A percentile compares a stretch with the other conserved stretches of the same genome.
Conservation (phyloP, 2,113 vertebrate genomes). For the Trematocara stigmaticum region DNA sequence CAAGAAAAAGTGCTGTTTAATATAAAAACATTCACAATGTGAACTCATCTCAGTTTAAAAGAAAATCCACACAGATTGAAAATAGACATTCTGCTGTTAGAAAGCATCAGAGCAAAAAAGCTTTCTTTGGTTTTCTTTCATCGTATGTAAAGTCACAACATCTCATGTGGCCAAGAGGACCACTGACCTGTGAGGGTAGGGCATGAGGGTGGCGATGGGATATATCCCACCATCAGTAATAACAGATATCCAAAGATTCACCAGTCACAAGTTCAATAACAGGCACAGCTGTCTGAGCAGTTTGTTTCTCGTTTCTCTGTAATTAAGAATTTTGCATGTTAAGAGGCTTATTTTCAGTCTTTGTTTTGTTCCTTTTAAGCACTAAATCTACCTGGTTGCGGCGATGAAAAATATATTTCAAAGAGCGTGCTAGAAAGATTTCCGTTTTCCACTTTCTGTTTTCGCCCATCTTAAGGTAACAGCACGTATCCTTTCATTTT, state of each 20-base stretch:
- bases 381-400: neutral
- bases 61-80: neutral
- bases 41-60: conserved; percentile 4
- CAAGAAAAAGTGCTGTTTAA: conserved; percentile 27
- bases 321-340: neutral
- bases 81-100: neutral
- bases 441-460: neutral
- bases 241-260: neutral
- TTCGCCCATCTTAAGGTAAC: neutral
- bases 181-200: neutral
- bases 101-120: neutral
- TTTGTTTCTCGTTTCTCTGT: neutral
- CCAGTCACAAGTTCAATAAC: neutral
- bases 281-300: neutral
- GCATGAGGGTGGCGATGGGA: neutral
- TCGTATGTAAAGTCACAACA: neutral
- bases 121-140: neutral
- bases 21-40: conserved; percentile 23
- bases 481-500: neutral
- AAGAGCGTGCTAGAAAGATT: neutral
- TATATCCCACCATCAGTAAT: neutral
- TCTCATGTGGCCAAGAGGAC: neutral
- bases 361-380: neutral
- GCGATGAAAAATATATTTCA: neutral
- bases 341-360: neutral